Conservation (phyloP, 2,888 invertebrate species). For the Lochmaea capreae region DNA sequence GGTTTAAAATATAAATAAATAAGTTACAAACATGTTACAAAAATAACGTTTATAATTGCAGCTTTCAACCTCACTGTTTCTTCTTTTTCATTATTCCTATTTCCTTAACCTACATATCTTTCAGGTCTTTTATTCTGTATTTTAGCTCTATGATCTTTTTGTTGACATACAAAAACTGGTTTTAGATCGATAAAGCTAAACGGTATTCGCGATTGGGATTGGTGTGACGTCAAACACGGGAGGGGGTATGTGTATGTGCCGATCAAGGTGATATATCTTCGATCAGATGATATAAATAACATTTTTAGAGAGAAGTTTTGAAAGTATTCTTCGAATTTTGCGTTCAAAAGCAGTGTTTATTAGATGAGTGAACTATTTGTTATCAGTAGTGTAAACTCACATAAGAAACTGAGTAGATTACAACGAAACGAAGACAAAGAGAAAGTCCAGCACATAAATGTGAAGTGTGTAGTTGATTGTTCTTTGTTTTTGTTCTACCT, state of each 20-base stretch:
- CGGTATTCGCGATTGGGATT: neutral
- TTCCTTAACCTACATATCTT: too few relatives aligned
- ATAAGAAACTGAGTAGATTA: constrained; percentile 36
- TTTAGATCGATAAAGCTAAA: neutral
- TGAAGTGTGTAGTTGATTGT: constrained; percentile 50
- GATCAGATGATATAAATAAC: constrained; percentile 37
- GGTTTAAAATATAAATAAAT: neutral
- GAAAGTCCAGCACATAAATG: constrained; percentile 51
- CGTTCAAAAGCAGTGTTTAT: constrained; percentile 56
- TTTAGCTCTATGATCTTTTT: too few relatives aligned
- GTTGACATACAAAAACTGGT: neutral
- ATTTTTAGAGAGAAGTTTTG: constrained; percentile 43
- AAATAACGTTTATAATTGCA: too few relatives aligned
- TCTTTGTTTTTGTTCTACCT: constrained; percentile 59
- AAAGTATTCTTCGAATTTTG: constrained; percentile 56
- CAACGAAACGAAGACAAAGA: constrained; percentile 40
- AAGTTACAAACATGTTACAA: too few relatives aligned
- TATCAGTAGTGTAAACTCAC: constrained; percentile 44
- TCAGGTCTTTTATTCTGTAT: too few relatives aligned
- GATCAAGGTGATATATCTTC: constrained; percentile 24
- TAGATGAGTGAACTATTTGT: constrained; percentile 50
- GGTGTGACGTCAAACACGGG: neutral
- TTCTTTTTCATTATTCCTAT: too few relatives aligned
- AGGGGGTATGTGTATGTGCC: constrained; percentile 8
- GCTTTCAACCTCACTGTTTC: too few relatives aligned